Evolutionary conservation across 2,888 invertebrate species (phyloP).

Genomic region (Falcaria lacertinaria): DNA sequence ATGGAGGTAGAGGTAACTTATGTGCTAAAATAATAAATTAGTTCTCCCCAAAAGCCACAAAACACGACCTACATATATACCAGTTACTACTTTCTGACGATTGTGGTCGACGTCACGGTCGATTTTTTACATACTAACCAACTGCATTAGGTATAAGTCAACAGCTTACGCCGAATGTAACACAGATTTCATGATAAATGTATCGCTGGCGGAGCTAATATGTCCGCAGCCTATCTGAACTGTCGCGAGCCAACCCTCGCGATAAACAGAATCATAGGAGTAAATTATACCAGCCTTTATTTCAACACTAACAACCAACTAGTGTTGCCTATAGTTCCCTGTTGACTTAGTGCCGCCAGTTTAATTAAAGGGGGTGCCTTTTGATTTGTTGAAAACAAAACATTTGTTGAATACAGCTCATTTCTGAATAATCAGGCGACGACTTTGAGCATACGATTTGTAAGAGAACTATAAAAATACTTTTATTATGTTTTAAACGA

Average conservation of each 20-base stretch:
- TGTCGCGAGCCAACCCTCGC: conserved; percentile 23
- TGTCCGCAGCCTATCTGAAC: conserved; percentile 5
- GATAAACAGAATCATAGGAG: conserved; percentile 47
- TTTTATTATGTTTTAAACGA: no score
- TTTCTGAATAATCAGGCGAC: background rate
- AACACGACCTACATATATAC: no score
- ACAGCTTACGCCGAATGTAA: no score
- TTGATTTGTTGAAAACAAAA: conserved; percentile 52
- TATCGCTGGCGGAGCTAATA: background rate
- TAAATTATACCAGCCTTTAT: conserved; percentile 59
- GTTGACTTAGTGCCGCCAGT: conserved; percentile 67
- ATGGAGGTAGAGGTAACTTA: no score
- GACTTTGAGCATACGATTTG: no score
- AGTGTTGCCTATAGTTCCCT: conserved; percentile 52
- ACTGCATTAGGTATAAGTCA: no score
- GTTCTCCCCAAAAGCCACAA: no score
- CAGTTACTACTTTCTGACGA: no score
- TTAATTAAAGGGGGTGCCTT: conserved; percentile 72
- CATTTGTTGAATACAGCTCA: background rate
- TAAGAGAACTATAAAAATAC: no score
- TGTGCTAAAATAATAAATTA: no score
- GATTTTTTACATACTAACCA: no score
- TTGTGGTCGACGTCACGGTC: no score
- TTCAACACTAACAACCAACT: conserved; percentile 34
- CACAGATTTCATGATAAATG: background rate